phyloP scores from a whole-genome alignment of 1,140 invertebrate genomes.

The Propsilocerus akamusi region DNA sequence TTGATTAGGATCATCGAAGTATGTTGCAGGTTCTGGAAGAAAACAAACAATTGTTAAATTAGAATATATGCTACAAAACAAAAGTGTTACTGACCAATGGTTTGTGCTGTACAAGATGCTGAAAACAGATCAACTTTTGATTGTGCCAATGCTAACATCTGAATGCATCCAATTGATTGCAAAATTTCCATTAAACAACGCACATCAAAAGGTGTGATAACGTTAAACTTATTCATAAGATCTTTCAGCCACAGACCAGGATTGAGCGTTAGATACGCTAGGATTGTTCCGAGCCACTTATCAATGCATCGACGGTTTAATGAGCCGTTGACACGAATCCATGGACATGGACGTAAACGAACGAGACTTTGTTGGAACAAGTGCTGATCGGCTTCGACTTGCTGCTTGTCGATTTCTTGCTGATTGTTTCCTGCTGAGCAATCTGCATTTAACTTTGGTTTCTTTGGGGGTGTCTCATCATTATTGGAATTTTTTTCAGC shows the following conservation, averaged over 20 bases:
- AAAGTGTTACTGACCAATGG: too few species aligned
- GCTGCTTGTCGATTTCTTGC: neutral
- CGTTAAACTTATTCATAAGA: conserved; percentile 31
- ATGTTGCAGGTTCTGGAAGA: conserved; percentile 18
- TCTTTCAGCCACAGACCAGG: conserved; percentile 33
- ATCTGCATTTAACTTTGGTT: too few species aligned
- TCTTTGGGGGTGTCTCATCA: neutral
- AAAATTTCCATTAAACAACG: conserved; percentile 23
- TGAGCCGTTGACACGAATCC: conserved; percentile 54
- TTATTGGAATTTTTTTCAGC: neutral
- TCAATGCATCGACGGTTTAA: conserved; percentile 48
- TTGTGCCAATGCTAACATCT: conserved; percentile 16
- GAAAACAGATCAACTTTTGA: too few species aligned
- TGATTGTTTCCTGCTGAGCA: neutral
- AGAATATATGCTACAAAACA: conserved; percentile 7
- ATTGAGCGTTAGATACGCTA: conserved; percentile 38
- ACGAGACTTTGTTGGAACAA: neutral
- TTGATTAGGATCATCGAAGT: conserved; percentile 23
- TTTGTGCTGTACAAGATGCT: too few species aligned
- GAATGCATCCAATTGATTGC: conserved; percentile 21
- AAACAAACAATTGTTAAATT: conserved; percentile 9
- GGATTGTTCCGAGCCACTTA: conserved; percentile 42
- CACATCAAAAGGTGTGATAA: conserved; percentile 22
- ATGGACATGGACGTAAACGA: conserved; percentile 25
- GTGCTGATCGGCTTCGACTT: neutral